Conservation (phyloP, 2,888 invertebrate species). For the Nezara viridula region DNA sequence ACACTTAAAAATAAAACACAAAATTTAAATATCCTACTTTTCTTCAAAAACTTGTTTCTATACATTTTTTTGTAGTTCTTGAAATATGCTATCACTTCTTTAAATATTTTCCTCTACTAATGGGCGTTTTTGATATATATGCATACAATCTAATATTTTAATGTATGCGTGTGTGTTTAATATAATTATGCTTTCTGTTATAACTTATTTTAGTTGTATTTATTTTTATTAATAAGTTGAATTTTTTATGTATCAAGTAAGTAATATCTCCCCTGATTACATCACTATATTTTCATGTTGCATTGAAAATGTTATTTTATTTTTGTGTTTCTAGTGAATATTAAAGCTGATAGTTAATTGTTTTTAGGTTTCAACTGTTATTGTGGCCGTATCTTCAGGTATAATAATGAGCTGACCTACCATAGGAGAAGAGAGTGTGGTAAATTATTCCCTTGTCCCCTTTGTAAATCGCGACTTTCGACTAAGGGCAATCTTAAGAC, state of each 20-base stretch:
- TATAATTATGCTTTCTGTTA: too few relatives aligned
- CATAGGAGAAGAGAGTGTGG: slow-evolving; percentile 62
- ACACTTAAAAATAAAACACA: too few relatives aligned
- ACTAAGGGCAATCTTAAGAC: slow-evolving; percentile 60
- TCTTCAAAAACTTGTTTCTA: too few relatives aligned
- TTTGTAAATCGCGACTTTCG: slow-evolving; percentile 55
- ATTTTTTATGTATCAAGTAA: neutral
- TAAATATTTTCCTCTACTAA: too few relatives aligned
- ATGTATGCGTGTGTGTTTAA: too few relatives aligned
- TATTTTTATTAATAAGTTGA: too few relatives aligned
- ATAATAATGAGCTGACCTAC: slow-evolving; percentile 56
- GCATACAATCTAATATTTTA: too few relatives aligned
- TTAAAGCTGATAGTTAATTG: slow-evolving; percentile 35
- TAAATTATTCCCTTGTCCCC: slow-evolving; percentile 59
- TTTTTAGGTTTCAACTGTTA: slow-evolving; percentile 54
- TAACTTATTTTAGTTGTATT: too few relatives aligned
- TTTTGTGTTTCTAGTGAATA: neutral
- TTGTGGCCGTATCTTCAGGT: slow-evolving; percentile 59
- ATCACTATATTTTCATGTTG: neutral
- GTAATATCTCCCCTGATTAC: neutral
- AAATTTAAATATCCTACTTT: too few relatives aligned
- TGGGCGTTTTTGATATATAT: too few relatives aligned
- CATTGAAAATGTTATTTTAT: neutral
- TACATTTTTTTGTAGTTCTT: too few relatives aligned
- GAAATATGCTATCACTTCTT: too few relatives aligned